Base-by-base conservation (phyloP, 2,888 invertebrate species). In the Trissolcus brochymenae region DNA sequence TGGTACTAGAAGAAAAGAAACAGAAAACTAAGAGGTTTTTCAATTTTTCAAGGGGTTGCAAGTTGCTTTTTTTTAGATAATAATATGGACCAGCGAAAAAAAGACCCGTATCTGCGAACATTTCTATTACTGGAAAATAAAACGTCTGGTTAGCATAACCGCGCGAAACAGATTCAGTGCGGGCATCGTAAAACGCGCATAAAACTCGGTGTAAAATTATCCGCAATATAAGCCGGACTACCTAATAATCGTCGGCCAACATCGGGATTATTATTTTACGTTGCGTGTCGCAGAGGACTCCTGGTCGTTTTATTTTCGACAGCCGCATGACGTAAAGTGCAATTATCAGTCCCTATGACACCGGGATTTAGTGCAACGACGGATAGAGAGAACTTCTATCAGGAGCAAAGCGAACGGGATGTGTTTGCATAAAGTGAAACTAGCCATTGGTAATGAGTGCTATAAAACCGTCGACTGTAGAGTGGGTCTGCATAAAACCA, bases 381-480 rank as follows among this genome's bases (percentile, higher is more conserved):
- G 46, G 64, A 7, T 13, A 43, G n/a, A 14, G n/a, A 43, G 62
- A 51, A 53, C 64, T 51, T 53, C 60, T 61, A 35, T 35, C 14
- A 51, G 59, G 61, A 40, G 17, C 29, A 56, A 73, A 73, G 66
- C 53, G 49, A 21, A 29, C 46, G 59, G 19, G 29, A 75, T 19
- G 60, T 65, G 75, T 75, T 75, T 75, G 75, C 75, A 70, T 75
- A 75, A 75, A 64, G 60, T 60, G 65, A 75, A 75, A 75, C 75
- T 75, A 75, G 70, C 41, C 68, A 64, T 64, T 60, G 75, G 75
- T 75, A 75, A 75, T 75, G 68, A 75, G 75, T 49, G 54, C 46
- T 67, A 57, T 75, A 75, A 75, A 75, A 75, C 49, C 54, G 68
- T 70, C 68, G 54, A 54, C 17, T 57, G 57, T 74, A 62, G n/a